Evolutionary conservation across 1,140 invertebrate species (phyloP), one percentile per base, ranked within the genome.

Genomic region (Penaeus indicus): DNA sequence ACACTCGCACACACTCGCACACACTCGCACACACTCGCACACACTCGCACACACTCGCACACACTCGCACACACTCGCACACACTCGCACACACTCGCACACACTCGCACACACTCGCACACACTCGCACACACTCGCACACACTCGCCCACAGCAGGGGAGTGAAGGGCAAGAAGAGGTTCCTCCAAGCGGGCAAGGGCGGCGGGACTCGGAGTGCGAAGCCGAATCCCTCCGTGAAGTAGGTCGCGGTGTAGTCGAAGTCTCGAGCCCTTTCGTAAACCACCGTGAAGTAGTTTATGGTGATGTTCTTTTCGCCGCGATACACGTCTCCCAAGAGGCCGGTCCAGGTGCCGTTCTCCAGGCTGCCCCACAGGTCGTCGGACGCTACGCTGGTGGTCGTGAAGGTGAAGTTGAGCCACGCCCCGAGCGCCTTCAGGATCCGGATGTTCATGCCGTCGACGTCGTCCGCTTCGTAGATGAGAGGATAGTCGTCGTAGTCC

Each of bases 401-500:
- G 38, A 62, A 75, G 22, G 85, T 63, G 64, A 86, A 83, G 38
- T 86, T 86, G 13, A 90, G 82, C 38, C 63, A 80, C 22, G 69
- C 25, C 38, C 85, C 89, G n/a, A 90, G 27, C 38, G 62, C 72
- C 62, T 72, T 32, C 47, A 90, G 72, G 10, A 90, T 80, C 16
- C 61, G 27, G 42, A 90, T 84, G 72, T 81, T 86, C 5, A 84
- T 77, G 42, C 89, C 89, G n/a, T 84, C 64, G 10, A 84, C 79
- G 22, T 69, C n/a, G 16, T 54, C 69, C 13, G n/a, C 22, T 64
- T 79, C 72, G 47, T 82, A 84, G 3, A 90, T 82, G 10, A 90
- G 80, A 25, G 89, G 89, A 84, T 87, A 90, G 64, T 90, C 89
- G 47, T 90, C 89, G 47, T 82, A 47, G 47, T 90, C 89, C 8